These are phyloP conservation scores for Oreotrochilus melanogaster DNA, from an alignment of 2,113 vertebrate genomes.

Conservation along the genomic window DNA sequence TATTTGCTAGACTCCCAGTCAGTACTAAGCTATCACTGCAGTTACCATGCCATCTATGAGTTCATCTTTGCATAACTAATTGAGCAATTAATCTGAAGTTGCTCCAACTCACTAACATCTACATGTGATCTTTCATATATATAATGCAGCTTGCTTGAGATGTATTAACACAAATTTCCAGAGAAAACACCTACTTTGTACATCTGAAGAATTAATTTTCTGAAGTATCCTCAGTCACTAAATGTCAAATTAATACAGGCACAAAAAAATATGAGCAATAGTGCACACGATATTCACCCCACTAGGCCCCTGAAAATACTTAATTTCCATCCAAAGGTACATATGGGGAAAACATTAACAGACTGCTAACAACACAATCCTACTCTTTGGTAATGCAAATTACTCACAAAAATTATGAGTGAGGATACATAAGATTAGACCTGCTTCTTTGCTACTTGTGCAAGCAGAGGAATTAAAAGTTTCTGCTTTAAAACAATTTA, in stretches of 20 bases:
- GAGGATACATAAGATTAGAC: not conserved
- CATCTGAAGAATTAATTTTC: not conserved
- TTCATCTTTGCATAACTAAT: not conserved
- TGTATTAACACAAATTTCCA: not conserved
- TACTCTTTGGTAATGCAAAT: not conserved
- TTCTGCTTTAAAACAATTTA: not conserved
- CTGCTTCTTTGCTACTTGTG: not conserved
- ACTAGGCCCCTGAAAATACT: not conserved
- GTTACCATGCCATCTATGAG: not conserved
- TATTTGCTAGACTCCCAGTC: not conserved
- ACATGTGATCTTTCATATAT: not conserved
- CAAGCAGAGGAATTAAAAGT: not conserved
- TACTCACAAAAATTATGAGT: not conserved
- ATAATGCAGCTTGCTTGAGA: not conserved
- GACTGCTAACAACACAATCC: not conserved
- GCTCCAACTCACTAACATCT: not conserved
- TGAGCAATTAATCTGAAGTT: not conserved
- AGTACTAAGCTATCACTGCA: not conserved
- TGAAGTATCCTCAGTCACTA: not conserved
- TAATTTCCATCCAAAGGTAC: not conserved
- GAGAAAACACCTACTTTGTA: not conserved
- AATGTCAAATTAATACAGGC: not conserved
- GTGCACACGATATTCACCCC: not conserved
- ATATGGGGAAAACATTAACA: not conserved
- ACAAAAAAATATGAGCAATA: not conserved